Conservation (phyloP, 2,888 invertebrate species). For the Yponomeuta plumbellus region DNA sequence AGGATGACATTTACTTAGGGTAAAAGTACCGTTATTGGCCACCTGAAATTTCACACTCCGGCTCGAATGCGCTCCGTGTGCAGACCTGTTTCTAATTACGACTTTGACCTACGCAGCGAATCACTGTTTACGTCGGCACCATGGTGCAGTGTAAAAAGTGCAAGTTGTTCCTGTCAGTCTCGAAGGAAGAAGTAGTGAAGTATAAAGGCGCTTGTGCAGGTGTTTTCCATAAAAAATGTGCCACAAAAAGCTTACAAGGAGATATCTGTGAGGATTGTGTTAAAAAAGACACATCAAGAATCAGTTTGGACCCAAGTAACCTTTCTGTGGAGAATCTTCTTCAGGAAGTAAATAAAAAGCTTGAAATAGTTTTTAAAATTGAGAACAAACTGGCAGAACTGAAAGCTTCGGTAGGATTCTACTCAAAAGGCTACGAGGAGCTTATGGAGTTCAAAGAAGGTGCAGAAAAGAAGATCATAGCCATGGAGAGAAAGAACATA, state of each 20-base stretch:
- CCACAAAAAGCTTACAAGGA: too few species aligned
- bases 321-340: background rate
- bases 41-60: too few species aligned
- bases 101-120: too few species aligned
- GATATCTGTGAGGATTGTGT: background rate
- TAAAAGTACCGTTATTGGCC: too few species aligned
- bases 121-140: too few species aligned
- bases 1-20: too few species aligned
- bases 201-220: conserved; percentile 8
- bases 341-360: background rate
- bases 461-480: conserved; percentile 19
- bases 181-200: conserved; percentile 7
- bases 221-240: conserved; percentile 8
- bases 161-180: conserved; percentile 1
- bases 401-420: conserved; percentile 20
- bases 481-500: conserved; percentile 19
- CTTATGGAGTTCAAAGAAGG: conserved; percentile 17
- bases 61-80: too few species aligned
- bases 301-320: background rate
- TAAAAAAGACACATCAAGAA: background rate
- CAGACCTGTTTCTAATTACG: too few species aligned
- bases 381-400: conserved; percentile 20
- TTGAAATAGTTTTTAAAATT: too few species aligned
- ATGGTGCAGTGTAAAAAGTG: conserved; percentile 15
- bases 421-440: conserved; percentile 18